phyloP scores from a whole-genome alignment of 2,113 vertebrate species.

The Pygoscelis adeliae region DNA sequence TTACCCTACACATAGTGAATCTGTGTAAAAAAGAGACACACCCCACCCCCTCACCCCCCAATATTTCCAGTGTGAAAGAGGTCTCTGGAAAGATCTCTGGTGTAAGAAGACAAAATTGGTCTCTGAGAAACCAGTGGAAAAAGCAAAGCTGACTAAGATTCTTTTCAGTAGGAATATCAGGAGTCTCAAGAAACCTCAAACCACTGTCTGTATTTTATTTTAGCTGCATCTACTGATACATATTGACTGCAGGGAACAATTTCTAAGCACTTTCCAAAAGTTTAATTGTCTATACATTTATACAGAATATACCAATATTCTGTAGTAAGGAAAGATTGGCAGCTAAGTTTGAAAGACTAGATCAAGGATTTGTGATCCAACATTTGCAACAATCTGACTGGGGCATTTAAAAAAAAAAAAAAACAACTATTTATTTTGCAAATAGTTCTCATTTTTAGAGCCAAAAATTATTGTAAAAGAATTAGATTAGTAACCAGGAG shows the following conservation, averaged over 20 bases:
- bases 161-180: background rate
- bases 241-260: background rate
- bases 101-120: background rate
- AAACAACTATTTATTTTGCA: background rate
- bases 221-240: background rate
- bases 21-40: no score
- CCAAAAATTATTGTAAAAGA: slow-evolving; percentile 14
- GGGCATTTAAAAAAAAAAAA: background rate
- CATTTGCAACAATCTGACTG: background rate
- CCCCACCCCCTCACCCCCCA: no score
- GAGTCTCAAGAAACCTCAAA: slow-evolving; percentile 7
- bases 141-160: background rate
- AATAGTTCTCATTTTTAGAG: background rate
- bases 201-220: background rate
- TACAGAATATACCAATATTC: background rate
- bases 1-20: background rate
- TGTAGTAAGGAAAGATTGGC: background rate
- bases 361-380: background rate
- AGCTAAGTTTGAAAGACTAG: background rate
- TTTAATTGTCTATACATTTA: background rate
- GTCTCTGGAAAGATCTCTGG: background rate
- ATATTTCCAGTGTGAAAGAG: background rate
- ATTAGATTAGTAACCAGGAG: slow-evolving; percentile 17
- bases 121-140: background rate
- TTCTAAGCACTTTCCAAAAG: background rate